Evolutionary conservation across 2,113 vertebrate species (phyloP), one percentile per base, ranked within the genome.

Genomic region (Geococcyx californianus): DNA sequence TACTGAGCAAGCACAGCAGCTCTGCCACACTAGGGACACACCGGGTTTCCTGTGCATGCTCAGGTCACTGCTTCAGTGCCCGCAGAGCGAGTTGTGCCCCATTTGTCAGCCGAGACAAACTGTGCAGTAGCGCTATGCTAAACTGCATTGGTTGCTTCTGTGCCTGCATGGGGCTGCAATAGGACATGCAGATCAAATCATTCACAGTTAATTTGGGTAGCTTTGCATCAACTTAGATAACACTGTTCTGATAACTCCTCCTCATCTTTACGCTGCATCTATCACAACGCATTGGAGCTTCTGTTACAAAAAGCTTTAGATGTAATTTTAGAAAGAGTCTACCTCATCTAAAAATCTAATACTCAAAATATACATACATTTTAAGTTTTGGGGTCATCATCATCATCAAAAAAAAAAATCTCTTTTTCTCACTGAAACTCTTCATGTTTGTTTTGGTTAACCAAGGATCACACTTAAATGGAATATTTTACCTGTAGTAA

Each of bases 401-500:
- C 2, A 24, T n/a, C n/a, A n/a, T n/a, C n/a, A n/a, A n/a, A 45
- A 44, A 31, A 33, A 74, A 42, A n/a, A 7, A 34, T 3, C 11
- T 58, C 21, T 78, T 80, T 72, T 56, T 74, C 42, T 70, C 23
- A 45, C 38, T 79, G 58, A 82, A 92, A 52, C 5, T 17, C 20
- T 75, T 91, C 38, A 36, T 70, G 47, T 94, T 96, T 91, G 59
- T 93, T 95, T 93, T 94, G 69, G 74, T 89, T 87, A 95, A 76
- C 54, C 56, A 91, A 76, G n/a, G 34, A 74, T 84, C 29, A 83
- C 44, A 76, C 54, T 68, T 73, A 68, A 85, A 87, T 33, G 17
- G 49, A 93, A 36, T 91, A 67, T 90, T 92, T 91, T 92, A 85
- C 49, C 40, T 69, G 36, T 58, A 91, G 70, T 80, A 94, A 95